Conservation (phyloP, 2,888 invertebrate species). For the Lamproptera curius region DNA sequence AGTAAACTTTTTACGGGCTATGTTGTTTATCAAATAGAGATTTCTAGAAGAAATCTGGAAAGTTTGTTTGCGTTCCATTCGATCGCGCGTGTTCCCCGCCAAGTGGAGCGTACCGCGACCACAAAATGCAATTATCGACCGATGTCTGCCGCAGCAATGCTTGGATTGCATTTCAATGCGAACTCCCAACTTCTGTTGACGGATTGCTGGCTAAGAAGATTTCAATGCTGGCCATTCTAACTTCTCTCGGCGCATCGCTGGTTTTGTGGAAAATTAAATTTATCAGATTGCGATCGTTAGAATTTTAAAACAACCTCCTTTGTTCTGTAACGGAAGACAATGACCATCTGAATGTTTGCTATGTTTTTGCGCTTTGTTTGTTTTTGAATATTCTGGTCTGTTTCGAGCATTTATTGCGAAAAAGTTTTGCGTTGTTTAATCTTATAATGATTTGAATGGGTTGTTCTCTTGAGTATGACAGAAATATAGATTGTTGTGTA, state of each 20-base stretch:
- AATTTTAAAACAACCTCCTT: constrained; percentile 8
- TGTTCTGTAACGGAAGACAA: neutral
- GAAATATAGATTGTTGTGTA: neutral
- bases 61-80: constrained; percentile 69
- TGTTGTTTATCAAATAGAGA: constrained; percentile 54
- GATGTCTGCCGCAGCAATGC: constrained; percentile 66
- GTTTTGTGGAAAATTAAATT: too few relatives aligned
- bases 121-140: constrained; percentile 76
- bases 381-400: neutral
- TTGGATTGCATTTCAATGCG: constrained; percentile 65
- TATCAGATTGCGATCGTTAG: constrained; percentile 22
- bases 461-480: too few relatives aligned
- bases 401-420: neutral
- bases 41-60: constrained; percentile 59
- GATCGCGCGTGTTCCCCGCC: constrained; percentile 56
- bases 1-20: constrained; percentile 38
- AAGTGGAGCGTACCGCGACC: constrained; percentile 62
- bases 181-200: constrained; percentile 32
- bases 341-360: neutral
- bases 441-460: neutral
- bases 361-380: neutral
- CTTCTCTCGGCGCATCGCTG: too few relatives aligned
- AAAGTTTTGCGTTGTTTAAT: neutral
- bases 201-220: constrained; percentile 20
- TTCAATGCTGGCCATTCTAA: too few relatives aligned